Evolutionary conservation across 2,888 invertebrate species (phyloP).

Genomic region (Drosophila cognata): DNA sequence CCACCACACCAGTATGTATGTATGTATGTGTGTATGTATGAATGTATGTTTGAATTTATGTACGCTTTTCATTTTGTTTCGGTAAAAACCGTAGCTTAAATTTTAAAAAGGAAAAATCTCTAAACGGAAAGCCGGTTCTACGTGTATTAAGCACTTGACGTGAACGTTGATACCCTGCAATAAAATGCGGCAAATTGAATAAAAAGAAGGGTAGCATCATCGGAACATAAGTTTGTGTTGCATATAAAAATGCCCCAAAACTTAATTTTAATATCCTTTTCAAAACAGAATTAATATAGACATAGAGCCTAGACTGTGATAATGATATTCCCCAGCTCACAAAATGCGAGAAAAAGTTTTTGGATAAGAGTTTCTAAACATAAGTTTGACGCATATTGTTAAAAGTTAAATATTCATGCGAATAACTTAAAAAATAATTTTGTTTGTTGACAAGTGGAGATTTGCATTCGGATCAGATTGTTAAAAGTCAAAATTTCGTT

Average conservation of each 20-base stretch:
- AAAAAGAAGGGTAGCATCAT: background rate
- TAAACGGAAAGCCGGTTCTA: conserved; percentile 15
- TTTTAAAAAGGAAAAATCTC: conserved; percentile 13
- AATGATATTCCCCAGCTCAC: background rate
- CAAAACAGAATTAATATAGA: background rate
- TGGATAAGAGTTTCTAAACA: background rate
- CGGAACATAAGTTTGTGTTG: background rate
- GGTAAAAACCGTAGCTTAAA: conserved; percentile 24
- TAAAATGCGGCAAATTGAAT: background rate
- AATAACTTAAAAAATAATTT: background rate
- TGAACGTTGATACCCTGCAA: conserved; percentile 6
- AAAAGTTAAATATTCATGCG: background rate
- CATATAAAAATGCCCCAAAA: background rate
- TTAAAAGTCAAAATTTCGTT: background rate
- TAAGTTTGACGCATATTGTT: background rate
- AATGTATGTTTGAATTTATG: background rate
- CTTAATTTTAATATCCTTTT: background rate
- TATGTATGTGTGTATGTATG: background rate
- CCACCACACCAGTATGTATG: conserved; percentile 1
- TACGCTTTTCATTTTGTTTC: conserved; percentile 8
- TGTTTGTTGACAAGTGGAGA: too few relatives aligned
- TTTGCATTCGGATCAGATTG: background rate
- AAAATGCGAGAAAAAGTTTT: background rate
- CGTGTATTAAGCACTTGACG: conserved; percentile 25
- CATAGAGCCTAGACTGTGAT: background rate